A percentile compares a stretch with the other conserved stretches of the same genome.
Evolutionary conservation across 2,888 invertebrate species (phyloP).

Genomic region (Brenthis hecate): DNA sequence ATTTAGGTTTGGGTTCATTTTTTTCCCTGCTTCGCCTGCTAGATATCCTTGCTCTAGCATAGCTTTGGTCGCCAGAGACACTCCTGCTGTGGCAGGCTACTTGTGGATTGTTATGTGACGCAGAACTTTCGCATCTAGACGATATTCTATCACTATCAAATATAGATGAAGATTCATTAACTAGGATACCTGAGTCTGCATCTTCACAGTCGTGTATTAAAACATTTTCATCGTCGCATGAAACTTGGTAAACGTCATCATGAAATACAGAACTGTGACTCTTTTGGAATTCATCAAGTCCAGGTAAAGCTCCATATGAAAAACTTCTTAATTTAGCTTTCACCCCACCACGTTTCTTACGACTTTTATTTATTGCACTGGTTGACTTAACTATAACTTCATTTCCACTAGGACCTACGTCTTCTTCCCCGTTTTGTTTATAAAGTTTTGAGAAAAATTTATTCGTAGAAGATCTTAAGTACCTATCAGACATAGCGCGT

Average conservation of each 20-base stretch:
- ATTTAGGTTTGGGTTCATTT: constrained; percentile 62
- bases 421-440: constrained; percentile 70
- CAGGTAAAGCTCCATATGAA: constrained; percentile 88
- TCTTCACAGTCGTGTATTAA: constrained; percentile 85
- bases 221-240: constrained; percentile 79
- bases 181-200: constrained; percentile 88
- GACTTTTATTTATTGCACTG: constrained; percentile 60
- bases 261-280: constrained; percentile 84
- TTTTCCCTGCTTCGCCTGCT: constrained; percentile 71
- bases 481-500: constrained; percentile 87
- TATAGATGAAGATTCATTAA: constrained; percentile 87
- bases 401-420: constrained; percentile 53
- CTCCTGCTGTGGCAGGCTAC: constrained; percentile 73
- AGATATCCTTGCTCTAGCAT: constrained; percentile 63
- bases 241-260: constrained; percentile 79
- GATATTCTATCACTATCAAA: constrained; percentile 82
- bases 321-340: constrained; percentile 85
- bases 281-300: constrained; percentile 86
- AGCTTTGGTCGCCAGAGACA: constrained; percentile 76
- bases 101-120: constrained; percentile 68
- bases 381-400: constrained; percentile 62
- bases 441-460: constrained; percentile 87
- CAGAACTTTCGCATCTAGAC: constrained; percentile 79
- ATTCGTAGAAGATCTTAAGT: constrained; percentile 86
- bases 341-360: constrained; percentile 70